phyloP scores from a whole-genome alignment of 2,113 vertebrate genomes.

The Atlantisia rogersi region DNA sequence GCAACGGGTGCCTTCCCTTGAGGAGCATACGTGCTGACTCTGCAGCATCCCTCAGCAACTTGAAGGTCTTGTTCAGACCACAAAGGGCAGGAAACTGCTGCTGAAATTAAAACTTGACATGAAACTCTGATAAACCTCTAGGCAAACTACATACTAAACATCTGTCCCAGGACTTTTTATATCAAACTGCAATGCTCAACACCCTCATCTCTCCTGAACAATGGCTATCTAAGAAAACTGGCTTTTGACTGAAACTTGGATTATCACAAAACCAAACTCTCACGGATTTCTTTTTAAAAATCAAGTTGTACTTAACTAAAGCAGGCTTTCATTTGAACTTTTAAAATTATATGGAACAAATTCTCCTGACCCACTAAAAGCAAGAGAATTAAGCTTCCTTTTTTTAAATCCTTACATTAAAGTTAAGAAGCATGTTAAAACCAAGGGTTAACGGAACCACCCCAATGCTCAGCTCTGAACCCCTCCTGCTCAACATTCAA shows the following conservation, averaged over 20 bases:
- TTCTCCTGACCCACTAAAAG: not conserved
- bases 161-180: not conserved
- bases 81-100: not conserved
- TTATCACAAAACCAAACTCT: not conserved
- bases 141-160: not conserved
- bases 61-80: not conserved
- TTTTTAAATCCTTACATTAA: not conserved
- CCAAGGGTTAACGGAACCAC: not conserved
- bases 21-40: accelerated
- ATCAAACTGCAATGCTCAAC: not conserved
- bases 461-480: not conserved
- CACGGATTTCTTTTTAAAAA: not conserved
- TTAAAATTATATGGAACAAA: not conserved
- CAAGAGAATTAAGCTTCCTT: not conserved
- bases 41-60: not conserved
- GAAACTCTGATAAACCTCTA: not conserved
- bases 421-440: not conserved
- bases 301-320: not conserved
- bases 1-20: not conserved
- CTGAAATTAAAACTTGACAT: not conserved
- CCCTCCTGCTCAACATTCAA: not conserved
- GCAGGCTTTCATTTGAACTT: not conserved
- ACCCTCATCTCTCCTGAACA: not conserved
- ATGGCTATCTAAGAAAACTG: not conserved
- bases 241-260: not conserved